These are phyloP conservation scores for Cuniculus paca DNA, from an alignment of 2,797 vertebrate species.

Conservation along the genomic window DNA sequence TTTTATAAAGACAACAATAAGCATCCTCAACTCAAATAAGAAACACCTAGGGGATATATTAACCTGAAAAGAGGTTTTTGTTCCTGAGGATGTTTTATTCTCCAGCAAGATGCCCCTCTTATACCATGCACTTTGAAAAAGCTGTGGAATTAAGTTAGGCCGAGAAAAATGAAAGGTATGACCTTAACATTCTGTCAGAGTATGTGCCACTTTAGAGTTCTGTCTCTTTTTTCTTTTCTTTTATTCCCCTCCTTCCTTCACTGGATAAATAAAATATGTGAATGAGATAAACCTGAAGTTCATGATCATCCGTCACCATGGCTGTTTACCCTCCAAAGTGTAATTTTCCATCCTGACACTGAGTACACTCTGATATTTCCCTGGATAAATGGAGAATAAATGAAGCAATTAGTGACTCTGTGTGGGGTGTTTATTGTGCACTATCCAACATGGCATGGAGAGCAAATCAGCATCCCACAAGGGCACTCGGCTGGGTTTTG, in stretches of 20 bases:
- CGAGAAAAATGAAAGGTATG: conserved; percentile 75
- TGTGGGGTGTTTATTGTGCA: conserved; percentile 32
- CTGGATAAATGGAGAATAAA: conserved; percentile 15
- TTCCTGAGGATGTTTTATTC: conserved; percentile 78
- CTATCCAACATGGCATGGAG: not conserved
- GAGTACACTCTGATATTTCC: not conserved
- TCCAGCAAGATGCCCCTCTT: conserved; percentile 71
- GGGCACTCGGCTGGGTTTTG: not conserved
- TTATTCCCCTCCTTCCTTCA: conserved; percentile 61
- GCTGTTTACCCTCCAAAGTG: conserved; percentile 45
- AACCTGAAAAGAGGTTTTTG: conserved; percentile 73
- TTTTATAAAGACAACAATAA: conserved; percentile 88
- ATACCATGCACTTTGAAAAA: conserved; percentile 68
- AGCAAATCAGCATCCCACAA: not conserved
- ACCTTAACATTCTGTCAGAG: conserved; percentile 82
- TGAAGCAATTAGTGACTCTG: conserved; percentile 24
- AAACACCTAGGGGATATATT: conserved; percentile 71
- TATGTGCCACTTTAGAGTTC: conserved; percentile 83
- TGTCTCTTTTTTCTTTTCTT: conserved; percentile 64
- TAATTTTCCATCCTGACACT: conserved; percentile 65
- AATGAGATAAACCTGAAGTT: conserved; percentile 67
- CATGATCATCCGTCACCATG: conserved; percentile 21
- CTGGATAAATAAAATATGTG: conserved; percentile 88
- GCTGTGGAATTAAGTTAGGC: conserved; percentile 81
- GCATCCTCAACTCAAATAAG: conserved; percentile 80